Evolutionary conservation across 2,797 vertebrate species (phyloP).

Genomic region (Varecia variegata): DNA sequence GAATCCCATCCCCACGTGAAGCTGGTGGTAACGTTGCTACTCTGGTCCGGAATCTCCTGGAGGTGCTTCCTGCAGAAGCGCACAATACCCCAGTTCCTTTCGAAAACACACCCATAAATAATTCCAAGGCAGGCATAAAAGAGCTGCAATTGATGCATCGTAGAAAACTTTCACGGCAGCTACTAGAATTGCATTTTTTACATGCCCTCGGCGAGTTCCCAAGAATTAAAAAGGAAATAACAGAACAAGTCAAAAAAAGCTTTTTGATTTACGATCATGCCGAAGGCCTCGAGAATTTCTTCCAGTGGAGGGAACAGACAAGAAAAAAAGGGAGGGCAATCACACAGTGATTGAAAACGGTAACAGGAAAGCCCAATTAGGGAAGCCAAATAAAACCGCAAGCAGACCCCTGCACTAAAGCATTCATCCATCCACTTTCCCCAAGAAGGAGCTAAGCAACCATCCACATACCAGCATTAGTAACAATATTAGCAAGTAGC

Average conservation of each 20-base stretch:
- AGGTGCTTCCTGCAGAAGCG: slow-evolving; percentile 85
- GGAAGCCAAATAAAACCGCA: background rate
- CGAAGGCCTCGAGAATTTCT: slow-evolving; percentile 54
- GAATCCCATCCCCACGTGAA: slow-evolving; percentile 84
- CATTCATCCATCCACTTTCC: background rate
- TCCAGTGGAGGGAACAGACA: background rate
- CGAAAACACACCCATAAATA: slow-evolving; percentile 31
- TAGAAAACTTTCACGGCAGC: background rate
- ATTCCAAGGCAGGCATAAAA: slow-evolving; percentile 16
- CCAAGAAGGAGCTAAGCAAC: background rate
- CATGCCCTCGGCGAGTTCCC: background rate
- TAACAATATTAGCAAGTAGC: background rate
- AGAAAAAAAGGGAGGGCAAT: background rate
- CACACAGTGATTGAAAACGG: background rate
- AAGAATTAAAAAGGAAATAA: slow-evolving; percentile 53
- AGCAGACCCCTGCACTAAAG: background rate
- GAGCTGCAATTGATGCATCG: background rate
- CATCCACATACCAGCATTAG: background rate
- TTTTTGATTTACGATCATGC: slow-evolving; percentile 31
- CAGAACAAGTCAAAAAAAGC: background rate
- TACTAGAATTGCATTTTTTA: slow-evolving; percentile 14
- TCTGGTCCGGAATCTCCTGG: slow-evolving; percentile 86
- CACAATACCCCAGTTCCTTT: slow-evolving; percentile 51
- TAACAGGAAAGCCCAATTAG: background rate
- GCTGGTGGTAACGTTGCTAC: slow-evolving; percentile 82